phyloP scores from a whole-genome alignment of 2,113 vertebrate genomes.

The human (Homo sapiens) region DNA sequence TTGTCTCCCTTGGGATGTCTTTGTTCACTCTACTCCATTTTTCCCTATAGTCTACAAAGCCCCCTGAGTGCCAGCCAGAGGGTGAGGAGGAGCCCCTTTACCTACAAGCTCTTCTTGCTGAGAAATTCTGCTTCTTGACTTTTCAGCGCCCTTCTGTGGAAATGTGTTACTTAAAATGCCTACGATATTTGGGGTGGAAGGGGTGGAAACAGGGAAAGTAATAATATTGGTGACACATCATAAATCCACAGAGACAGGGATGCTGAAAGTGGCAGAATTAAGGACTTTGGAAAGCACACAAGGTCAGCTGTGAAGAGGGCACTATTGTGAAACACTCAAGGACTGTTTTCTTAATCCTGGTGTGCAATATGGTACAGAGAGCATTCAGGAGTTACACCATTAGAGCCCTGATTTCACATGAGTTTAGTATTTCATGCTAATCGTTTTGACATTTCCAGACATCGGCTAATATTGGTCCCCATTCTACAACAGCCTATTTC shows the following conservation, averaged over 20 bases:
- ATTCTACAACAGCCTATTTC: constrained; percentile 61
- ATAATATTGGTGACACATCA: constrained; percentile 77
- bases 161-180: constrained; percentile 78
- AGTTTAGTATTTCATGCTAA: constrained; percentile 78
- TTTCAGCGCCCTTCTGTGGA: constrained; percentile 70
- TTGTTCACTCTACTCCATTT: neutral
- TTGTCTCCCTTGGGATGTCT: neutral
- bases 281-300: constrained; percentile 79
- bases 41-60: neutral
- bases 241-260: constrained; percentile 80
- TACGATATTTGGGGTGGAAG: constrained; percentile 75
- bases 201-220: constrained; percentile 72
- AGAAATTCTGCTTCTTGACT: constrained; percentile 48
- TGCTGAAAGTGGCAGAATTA: constrained; percentile 80
- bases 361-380: constrained; percentile 69
- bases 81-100: neutral
- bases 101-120: neutral
- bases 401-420: constrained; percentile 62
- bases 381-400: constrained; percentile 58
- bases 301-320: constrained; percentile 73
- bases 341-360: constrained; percentile 77
- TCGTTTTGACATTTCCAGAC: constrained; percentile 76
- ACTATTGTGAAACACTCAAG: constrained; percentile 71
- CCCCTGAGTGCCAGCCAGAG: neutral
- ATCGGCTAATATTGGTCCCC: constrained; percentile 63